phyloP scores from a whole-genome alignment of 1,140 invertebrate species.

The Drosophila tropicalis region DNA sequence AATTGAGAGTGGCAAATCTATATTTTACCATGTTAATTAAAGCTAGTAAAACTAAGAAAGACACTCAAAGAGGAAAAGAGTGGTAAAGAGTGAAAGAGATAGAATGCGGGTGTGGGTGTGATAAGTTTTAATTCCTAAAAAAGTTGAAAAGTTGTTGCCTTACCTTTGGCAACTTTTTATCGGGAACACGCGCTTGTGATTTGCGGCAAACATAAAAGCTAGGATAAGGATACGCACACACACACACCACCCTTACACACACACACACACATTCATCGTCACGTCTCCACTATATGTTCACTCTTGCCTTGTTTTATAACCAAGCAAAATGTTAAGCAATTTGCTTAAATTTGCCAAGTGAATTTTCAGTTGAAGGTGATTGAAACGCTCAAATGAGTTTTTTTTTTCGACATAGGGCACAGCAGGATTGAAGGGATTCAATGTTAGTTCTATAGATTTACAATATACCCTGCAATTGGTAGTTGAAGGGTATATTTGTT shows the following conservation, averaged over 20 bases:
- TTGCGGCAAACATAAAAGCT: slow-evolving; percentile 16
- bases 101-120: not conserved
- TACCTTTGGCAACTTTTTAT: slow-evolving; percentile 17
- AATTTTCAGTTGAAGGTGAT: slow-evolving; percentile 15
- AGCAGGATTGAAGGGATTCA: not conserved
- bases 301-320: slow-evolving; percentile 4
- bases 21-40: not conserved
- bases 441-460: not conserved
- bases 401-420: not conserved
- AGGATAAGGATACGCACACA: not conserved
- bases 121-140: slow-evolving; percentile 13
- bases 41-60: not conserved
- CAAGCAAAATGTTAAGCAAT: slow-evolving; percentile 19
- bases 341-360: slow-evolving; percentile 9
- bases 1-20: slow-evolving; percentile 4
- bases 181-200: slow-evolving; percentile 16
- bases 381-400: slow-evolving; percentile 8
- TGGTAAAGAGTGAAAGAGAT: not conserved
- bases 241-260: not conserved
- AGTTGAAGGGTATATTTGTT: too few species aligned
- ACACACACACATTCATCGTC: slow-evolving; percentile 2
- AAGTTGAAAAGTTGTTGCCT: slow-evolving; percentile 16
- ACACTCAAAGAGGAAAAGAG: not conserved
- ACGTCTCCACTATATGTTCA: slow-evolving; percentile 6
- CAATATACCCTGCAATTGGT: not conserved